These are phyloP conservation scores for Xestoiulus laeticollis DNA, from an alignment of 2,888 invertebrate genomes.

Conservation along the genomic window DNA sequence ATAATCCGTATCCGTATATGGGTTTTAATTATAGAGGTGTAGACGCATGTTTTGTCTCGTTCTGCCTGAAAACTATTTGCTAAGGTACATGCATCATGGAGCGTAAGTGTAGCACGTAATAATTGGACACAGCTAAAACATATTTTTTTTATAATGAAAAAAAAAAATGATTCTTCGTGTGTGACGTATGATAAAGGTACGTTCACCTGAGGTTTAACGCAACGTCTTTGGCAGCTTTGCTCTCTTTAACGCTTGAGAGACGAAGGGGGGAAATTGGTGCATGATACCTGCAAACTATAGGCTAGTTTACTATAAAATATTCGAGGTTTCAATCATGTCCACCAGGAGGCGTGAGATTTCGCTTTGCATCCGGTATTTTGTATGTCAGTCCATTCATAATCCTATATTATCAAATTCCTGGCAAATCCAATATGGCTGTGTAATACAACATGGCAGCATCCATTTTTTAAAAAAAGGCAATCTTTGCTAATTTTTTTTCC, in stretches of 20 bases:
- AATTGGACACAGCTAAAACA: background rate
- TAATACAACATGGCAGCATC: too few species aligned
- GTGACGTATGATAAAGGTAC: conserved; percentile 23
- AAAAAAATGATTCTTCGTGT: background rate
- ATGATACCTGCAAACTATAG: background rate
- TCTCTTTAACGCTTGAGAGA: conserved; percentile 2
- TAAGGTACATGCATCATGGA: background rate
- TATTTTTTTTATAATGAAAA: background rate
- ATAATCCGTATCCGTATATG: background rate
- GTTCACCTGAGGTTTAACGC: conserved; percentile 23
- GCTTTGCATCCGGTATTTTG: too few species aligned
- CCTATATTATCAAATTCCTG: too few species aligned
- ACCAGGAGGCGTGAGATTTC: background rate
- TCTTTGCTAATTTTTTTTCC: too few species aligned
- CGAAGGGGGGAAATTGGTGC: background rate
- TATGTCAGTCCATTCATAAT: too few species aligned
- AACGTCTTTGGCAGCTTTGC: background rate
- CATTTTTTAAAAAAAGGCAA: too few species aligned
- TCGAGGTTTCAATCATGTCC: background rate
- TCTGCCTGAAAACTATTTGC: background rate
- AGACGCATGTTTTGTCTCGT: background rate
- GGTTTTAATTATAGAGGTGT: conserved; percentile 3
- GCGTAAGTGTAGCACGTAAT: background rate
- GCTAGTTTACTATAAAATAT: background rate
- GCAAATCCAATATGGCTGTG: too few species aligned